phyloP scores from a whole-genome alignment of 2,113 vertebrate species.

The Macrotus californicus region DNA sequence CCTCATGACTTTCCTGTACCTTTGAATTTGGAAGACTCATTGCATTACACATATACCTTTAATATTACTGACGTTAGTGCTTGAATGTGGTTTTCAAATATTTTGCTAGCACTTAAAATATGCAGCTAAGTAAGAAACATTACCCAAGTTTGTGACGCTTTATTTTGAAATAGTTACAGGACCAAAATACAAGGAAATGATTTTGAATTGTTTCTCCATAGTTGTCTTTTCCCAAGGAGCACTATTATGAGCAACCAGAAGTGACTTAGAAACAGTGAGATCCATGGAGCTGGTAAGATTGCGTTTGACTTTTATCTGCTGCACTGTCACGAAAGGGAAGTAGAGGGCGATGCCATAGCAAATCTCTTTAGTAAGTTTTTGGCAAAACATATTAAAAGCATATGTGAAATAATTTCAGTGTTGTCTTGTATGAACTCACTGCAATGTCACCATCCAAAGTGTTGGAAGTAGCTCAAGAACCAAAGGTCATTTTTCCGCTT shows the following conservation, averaged over 20 bases:
- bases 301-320: background rate
- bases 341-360: background rate
- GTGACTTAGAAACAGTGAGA: background rate
- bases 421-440: background rate
- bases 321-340: background rate
- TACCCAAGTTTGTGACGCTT: background rate
- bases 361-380: background rate
- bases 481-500: background rate
- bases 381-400: background rate
- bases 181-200: background rate
- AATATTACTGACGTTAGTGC: background rate
- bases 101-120: conserved; percentile 13
- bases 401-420: background rate
- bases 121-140: background rate
- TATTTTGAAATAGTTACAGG: conserved; percentile 14
- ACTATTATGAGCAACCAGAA: background rate
- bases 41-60: background rate
- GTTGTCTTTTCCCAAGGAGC: background rate
- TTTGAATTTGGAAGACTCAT: background rate
- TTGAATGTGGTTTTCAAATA: background rate
- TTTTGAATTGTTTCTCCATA: background rate
- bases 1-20: background rate
- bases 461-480: background rate
- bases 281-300: background rate
- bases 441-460: background rate